Conservation (phyloP, 64 coral and sea anemone species). For the Montipora cactus region DNA sequence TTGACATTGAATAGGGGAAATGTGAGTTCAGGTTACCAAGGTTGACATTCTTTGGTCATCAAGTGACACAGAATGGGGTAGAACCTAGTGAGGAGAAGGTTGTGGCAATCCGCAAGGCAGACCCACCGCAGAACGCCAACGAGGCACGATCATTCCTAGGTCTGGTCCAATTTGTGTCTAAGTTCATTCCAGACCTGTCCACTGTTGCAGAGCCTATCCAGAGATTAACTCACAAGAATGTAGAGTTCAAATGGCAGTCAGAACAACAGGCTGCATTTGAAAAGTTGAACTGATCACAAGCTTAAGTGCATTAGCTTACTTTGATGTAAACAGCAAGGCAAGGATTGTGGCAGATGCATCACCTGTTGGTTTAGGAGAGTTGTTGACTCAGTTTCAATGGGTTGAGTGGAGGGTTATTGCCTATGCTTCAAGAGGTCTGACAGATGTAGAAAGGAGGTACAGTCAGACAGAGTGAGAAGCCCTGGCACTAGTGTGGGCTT, state of each 20-base stretch:
- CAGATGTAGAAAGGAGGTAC: constrained; percentile 36
- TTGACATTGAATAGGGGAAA: no score
- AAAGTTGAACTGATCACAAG: constrained; percentile 22
- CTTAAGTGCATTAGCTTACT: not conserved
- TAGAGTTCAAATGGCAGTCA: not conserved
- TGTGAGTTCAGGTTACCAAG: constrained; percentile 22
- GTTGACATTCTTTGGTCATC: constrained; percentile 25
- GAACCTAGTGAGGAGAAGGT: constrained; percentile 31
- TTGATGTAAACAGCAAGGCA: constrained; percentile 2
- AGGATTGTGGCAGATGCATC: constrained; percentile 28
- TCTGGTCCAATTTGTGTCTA: constrained; percentile 46
- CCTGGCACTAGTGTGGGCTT: constrained; percentile 15
- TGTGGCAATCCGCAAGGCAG: constrained; percentile 32
- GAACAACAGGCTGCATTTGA: constrained; percentile 6
- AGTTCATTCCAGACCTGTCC: constrained; percentile 4
- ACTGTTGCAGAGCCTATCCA: constrained; percentile 14
- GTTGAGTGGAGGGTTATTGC: constrained; percentile 41
- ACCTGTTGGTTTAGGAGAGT: constrained; percentile 8
- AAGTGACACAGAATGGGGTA: constrained; percentile 7
- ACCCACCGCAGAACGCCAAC: constrained; percentile 28
- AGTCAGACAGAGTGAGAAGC: constrained; percentile 47
- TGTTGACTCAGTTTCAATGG: constrained; percentile 23
- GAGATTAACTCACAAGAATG: not conserved
- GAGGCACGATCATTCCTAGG: constrained; percentile 24
- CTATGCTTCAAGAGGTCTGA: constrained; percentile 38